These are phyloP conservation scores for Drosophila leontia DNA, from an alignment of 1,140 invertebrate genomes.

Conservation along the genomic window DNA sequence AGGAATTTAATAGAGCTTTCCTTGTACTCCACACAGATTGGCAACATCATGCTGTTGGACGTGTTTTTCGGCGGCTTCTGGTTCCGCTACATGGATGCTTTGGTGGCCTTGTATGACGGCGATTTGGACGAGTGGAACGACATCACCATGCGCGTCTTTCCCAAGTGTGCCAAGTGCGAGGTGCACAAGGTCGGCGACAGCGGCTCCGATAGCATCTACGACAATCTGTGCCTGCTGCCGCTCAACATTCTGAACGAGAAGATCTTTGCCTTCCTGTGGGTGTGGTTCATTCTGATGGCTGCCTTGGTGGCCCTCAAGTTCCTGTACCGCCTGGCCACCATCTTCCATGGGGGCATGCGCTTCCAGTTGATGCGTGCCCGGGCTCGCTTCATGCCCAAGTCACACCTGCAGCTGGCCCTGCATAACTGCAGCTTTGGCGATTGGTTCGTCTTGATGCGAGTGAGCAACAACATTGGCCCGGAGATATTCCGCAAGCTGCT, in stretches of 20 bases:
- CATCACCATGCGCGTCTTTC: conserved; percentile 89
- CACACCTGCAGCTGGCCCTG: conserved; percentile 39
- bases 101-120: conserved; percentile 85
- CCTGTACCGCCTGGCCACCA: conserved; percentile 86
- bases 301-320: conserved; percentile 88
- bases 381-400: conserved; percentile 58
- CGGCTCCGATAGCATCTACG: conserved; percentile 87
- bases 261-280: conserved; percentile 92
- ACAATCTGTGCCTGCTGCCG: conserved; percentile 90
- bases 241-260: conserved; percentile 93
- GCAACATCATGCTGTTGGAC: conserved; percentile 88
- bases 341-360: conserved; percentile 68
- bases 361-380: conserved; percentile 86
- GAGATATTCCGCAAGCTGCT: conserved; percentile 87
- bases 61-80: conserved; percentile 91
- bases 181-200: conserved; percentile 88
- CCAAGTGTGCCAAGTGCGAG: conserved; percentile 92
- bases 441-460: conserved; percentile 89
- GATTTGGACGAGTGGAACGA: conserved; percentile 83
- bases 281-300: conserved; percentile 91
- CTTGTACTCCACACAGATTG: conserved; percentile 83
- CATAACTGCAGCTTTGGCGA: conserved; percentile 86
- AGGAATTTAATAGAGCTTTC: not conserved
- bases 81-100: conserved; percentile 88
- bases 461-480: conserved; percentile 89